Evolutionary conservation across 1,140 invertebrate genomes (phyloP).

Genomic region (Goniozus legneri): DNA sequence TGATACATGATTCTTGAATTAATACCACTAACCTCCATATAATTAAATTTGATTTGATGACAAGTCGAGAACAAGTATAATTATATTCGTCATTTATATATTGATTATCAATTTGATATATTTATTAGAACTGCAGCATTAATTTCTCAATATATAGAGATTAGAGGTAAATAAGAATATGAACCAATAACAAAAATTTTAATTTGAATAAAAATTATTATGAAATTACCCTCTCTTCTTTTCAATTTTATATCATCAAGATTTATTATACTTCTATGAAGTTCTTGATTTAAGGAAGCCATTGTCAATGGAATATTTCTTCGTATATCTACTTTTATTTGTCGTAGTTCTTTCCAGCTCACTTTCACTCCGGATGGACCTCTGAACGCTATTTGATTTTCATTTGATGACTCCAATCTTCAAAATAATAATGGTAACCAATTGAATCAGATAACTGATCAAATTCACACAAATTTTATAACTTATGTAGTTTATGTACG

Average conservation of each 20-base stretch:
- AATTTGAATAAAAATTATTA: conserved; percentile 5
- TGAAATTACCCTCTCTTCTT: conserved; percentile 32
- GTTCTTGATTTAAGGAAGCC: not conserved
- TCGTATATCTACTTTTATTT: conserved; percentile 34
- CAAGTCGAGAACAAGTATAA: no score
- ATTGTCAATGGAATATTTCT: conserved; percentile 21
- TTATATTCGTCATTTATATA: no score
- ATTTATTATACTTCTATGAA: conserved; percentile 24
- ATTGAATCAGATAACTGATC: conserved; percentile 4
- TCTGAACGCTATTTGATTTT: conserved; percentile 22
- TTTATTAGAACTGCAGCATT: no score
- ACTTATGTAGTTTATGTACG: conserved; percentile 7
- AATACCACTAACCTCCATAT: no score
- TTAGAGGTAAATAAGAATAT: no score
- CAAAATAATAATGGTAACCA: not conserved
- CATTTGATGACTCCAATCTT: conserved; percentile 22
- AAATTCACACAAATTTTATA: not conserved
- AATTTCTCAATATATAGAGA: no score
- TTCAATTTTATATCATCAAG: conserved; percentile 29
- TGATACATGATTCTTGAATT: no score
- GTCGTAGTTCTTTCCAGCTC: conserved; percentile 19
- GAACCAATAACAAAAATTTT: not conserved
- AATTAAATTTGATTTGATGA: no score
- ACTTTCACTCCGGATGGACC: conserved; percentile 23
- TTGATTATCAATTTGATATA: no score